phyloP scores from a whole-genome alignment of 2,797 vertebrate species.

The Lerista edwardsae region DNA sequence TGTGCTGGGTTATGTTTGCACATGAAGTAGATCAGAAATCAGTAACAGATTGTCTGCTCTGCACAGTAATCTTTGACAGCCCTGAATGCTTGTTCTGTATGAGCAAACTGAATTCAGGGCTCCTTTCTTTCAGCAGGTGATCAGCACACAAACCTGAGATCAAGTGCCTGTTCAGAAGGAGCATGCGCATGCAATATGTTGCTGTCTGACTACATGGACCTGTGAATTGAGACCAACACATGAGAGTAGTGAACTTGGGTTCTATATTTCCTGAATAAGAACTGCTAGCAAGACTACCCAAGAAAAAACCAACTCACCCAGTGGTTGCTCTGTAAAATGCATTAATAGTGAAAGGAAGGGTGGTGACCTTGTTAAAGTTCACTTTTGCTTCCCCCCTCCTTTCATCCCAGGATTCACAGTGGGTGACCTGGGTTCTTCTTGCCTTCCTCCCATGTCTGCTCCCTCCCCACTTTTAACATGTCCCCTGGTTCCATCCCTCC shows the following conservation, averaged over 20 bases:
- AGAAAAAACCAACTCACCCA: neutral
- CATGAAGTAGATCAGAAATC: neutral
- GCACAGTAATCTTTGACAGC: neutral
- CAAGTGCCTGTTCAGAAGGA: neutral
- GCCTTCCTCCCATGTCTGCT: no score
- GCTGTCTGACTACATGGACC: neutral
- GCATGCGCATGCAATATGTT: neutral
- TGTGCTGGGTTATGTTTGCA: neutral
- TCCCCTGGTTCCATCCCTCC: no score
- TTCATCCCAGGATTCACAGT: neutral
- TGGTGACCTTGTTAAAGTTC: neutral
- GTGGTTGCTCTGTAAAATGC: neutral
- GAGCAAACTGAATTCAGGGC: no score
- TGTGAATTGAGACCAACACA: neutral
- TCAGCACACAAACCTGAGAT: neutral
- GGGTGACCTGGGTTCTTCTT: neutral
- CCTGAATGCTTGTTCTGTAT: neutral
- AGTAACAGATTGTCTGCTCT: neutral
- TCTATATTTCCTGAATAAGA: neutral
- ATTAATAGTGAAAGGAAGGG: neutral
- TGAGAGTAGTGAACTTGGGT: no score
- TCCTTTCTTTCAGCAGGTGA: neutral
- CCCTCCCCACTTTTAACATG: no score
- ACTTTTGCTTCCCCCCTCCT: neutral
- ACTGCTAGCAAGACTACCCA: neutral